Evolutionary conservation across 64 coral and sea anemone species (phyloP).

Genomic region (Montipora efflorescens): DNA sequence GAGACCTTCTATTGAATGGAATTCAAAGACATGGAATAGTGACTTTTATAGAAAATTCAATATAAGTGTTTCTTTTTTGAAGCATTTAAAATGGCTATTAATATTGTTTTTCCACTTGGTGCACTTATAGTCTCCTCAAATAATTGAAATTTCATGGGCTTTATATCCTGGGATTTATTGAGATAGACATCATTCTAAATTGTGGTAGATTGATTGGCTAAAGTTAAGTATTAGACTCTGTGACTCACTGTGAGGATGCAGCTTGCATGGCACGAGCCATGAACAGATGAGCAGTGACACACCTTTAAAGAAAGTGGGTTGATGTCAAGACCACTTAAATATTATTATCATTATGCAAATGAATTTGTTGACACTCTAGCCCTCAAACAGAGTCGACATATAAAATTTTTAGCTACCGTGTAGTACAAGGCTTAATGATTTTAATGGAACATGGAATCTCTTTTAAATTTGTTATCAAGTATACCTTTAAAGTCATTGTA

Average conservation of each 20-base stretch:
- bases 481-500: too few species aligned
- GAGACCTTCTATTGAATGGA: not conserved
- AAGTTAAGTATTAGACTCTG: not conserved
- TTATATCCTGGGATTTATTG: constrained; percentile 12
- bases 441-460: not conserved
- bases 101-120: not conserved
- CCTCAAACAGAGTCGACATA: not conserved
- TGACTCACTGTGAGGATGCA: not conserved
- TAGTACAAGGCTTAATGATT: too few species aligned
- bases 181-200: constrained; percentile 28
- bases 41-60: not conserved
- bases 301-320: not conserved
- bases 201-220: constrained; percentile 15
- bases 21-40: not conserved
- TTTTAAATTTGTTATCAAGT: not conserved
- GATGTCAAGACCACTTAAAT: not conserved
- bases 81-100: not conserved
- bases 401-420: too few species aligned
- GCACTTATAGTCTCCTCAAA: constrained; percentile 4
- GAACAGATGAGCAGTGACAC: not conserved
- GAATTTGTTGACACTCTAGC: not conserved
- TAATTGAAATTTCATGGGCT: constrained; percentile 3
- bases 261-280: not conserved
- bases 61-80: not conserved
- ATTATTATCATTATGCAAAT: constrained; percentile 21